These are phyloP conservation scores for Protonibea diacanthus DNA, from an alignment of 2,797 vertebrate genomes.

Conservation along the genomic window DNA sequence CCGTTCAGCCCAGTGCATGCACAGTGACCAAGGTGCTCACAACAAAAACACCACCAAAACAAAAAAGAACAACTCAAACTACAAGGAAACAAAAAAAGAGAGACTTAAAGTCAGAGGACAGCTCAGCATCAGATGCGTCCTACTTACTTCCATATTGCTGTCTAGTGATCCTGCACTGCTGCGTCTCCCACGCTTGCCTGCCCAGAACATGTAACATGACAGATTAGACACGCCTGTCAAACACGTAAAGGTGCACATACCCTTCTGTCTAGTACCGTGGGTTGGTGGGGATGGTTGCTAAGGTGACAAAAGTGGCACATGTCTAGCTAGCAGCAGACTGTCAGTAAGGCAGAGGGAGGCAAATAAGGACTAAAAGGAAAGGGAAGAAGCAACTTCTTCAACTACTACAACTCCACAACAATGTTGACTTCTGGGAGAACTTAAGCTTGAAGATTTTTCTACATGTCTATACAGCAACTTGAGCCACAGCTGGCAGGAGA, in stretches of 20 bases:
- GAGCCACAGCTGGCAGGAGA: conserved; percentile 53
- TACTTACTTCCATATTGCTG: conserved; percentile 99
- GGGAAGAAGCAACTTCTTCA: conserved; percentile 23
- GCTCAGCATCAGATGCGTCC: conserved; percentile 86
- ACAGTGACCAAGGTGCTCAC: conserved; percentile 49
- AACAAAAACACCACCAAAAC: conserved; percentile 52
- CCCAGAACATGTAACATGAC: conserved; percentile 97
- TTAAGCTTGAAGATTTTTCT: neutral
- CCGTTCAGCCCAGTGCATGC: conserved; percentile 59
- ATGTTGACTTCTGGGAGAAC: conserved; percentile 15
- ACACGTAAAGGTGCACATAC: conserved; percentile 73
- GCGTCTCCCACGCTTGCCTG: conserved; percentile 99
- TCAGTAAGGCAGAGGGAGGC: conserved; percentile 16
- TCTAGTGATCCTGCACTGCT: conserved; percentile 99
- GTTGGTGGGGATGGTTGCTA: conserved; percentile 21
- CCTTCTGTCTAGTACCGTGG: conserved; percentile 46
- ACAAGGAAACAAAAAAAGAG: conserved; percentile 74
- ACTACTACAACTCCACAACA: conserved; percentile 16
- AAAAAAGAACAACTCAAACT: conserved; percentile 46
- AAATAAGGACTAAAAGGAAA: conserved; percentile 40
- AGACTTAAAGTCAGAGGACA: conserved; percentile 77
- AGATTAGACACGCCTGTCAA: conserved; percentile 89
- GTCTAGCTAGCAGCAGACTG: conserved; percentile 46
- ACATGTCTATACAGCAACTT: conserved; percentile 18
- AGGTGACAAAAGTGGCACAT: conserved; percentile 39